Evolutionary conservation across 2,113 vertebrate genomes (phyloP).

Genomic region (Aldabrachelys gigantea): DNA sequence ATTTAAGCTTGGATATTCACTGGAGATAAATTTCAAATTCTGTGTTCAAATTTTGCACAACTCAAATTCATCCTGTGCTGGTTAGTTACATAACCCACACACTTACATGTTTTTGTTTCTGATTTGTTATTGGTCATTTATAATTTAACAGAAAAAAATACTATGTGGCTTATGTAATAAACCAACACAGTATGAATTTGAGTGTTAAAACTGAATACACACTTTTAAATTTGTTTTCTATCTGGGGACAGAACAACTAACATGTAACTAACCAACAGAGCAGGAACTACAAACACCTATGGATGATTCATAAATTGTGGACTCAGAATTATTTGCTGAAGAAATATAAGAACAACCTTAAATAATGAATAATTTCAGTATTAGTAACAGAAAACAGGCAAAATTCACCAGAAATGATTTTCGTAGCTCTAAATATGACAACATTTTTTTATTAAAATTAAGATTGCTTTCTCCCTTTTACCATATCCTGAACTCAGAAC

Average conservation of each 20-base stretch:
- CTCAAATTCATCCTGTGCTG: not conserved
- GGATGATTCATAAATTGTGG: not conserved
- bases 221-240: not conserved
- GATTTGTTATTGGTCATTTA: not conserved
- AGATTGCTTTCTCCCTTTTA: not conserved
- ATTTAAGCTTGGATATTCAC: not conserved
- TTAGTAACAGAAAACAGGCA: not conserved
- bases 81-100: not conserved
- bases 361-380: not conserved
- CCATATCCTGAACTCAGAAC: not conserved
- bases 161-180: not conserved
- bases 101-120: not conserved
- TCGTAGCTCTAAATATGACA: not conserved
- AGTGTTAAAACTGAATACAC: rapidly evolving
- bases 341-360: not conserved
- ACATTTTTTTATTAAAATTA: not conserved
- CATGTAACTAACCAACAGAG: not conserved
- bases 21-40: not conserved
- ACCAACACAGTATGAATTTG: not conserved
- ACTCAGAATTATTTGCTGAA: not conserved
- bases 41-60: not conserved
- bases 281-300: not conserved
- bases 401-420: not conserved
- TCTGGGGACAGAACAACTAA: not conserved
- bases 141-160: not conserved